Percentiles rank a stretch among this genome's conserved stretches.
These are phyloP conservation scores for Electrophaes corylata DNA, from an alignment of 2,888 invertebrate genomes.

Conservation along the genomic window DNA sequence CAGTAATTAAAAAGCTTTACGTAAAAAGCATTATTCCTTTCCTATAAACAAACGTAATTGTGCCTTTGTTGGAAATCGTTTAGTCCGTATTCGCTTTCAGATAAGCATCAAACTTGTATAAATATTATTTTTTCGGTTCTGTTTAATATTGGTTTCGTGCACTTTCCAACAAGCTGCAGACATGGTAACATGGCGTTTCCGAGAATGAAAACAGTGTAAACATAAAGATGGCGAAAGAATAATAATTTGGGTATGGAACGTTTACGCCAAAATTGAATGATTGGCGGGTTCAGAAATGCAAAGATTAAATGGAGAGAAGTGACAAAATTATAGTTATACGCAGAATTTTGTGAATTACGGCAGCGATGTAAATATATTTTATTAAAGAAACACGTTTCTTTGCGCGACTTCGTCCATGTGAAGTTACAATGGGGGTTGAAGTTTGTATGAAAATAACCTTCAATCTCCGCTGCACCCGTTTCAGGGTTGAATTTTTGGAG, in stretches of 20 bases:
- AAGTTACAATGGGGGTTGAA: too few species aligned
- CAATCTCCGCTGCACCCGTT: too few species aligned
- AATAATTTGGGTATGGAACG: conserved; percentile 52
- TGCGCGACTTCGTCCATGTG: too few species aligned
- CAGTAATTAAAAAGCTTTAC: conserved; percentile 43
- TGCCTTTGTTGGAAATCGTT: not conserved
- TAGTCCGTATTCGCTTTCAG: conserved; percentile 5
- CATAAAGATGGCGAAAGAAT: conserved; percentile 62
- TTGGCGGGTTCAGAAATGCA: conserved; percentile 48
- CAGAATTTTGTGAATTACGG: not conserved
- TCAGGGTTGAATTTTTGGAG: too few species aligned
- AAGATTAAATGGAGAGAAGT: conserved; percentile 47
- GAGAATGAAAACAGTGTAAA: conserved; percentile 60
- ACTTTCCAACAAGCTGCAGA: conserved; percentile 46
- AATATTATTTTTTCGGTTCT: conserved; percentile 20
- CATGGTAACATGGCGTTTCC: conserved; percentile 51
- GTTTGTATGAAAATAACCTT: too few species aligned
- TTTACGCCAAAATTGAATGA: conserved; percentile 69
- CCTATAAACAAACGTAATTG: conserved; percentile 28
- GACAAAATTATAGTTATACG: not conserved
- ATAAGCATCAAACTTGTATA: conserved; percentile 30
- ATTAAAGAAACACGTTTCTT: too few species aligned
- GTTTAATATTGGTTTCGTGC: conserved; percentile 27
- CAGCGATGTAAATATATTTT: too few species aligned
- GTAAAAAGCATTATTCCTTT: conserved; percentile 43